These are phyloP conservation scores for Gambusia affinis DNA, from an alignment of 2,113 vertebrate genomes.

Conservation along the genomic window DNA sequence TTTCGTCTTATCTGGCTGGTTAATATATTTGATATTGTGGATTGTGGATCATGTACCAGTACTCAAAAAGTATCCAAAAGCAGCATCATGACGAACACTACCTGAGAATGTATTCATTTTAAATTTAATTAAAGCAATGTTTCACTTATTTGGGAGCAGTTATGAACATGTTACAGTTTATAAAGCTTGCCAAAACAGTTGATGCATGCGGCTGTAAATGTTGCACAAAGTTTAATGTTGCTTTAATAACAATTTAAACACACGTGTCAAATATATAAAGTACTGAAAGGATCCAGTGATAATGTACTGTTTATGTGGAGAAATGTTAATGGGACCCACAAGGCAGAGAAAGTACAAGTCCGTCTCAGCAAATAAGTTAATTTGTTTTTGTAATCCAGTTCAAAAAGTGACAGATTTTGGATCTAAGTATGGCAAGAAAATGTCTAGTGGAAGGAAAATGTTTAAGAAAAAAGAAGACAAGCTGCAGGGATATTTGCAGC, in stretches of 20 bases:
- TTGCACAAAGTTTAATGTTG: constrained; percentile 50
- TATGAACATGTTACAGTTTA: constrained; percentile 25
- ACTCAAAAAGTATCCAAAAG: constrained; percentile 24
- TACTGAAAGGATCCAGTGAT: constrained; percentile 10
- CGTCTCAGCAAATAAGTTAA: not conserved
- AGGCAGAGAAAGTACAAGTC: constrained; percentile 1
- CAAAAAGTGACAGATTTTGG: not conserved
- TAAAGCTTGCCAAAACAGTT: constrained; percentile 17
- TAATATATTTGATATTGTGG: constrained; percentile 26
- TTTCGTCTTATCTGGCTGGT: constrained; percentile 19
- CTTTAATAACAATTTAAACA: constrained; percentile 45
- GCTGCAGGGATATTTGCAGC: not conserved
- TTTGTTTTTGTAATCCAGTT: not conserved
- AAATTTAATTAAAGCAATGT: constrained; percentile 51
- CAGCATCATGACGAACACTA: not conserved
- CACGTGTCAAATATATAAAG: constrained; percentile 16
- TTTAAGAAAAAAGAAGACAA: not conserved
- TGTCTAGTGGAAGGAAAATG: not conserved
- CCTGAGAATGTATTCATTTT: constrained; percentile 16
- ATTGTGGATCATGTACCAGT: constrained; percentile 14
- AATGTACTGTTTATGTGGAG: constrained; percentile 15
- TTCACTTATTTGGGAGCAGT: constrained; percentile 47
- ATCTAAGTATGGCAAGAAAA: not conserved
- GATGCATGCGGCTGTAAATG: constrained; percentile 43
- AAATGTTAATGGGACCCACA: constrained; percentile 6